phyloP scores from a whole-genome alignment of 2,797 vertebrate species.

The Yasuhikotakia modesta region DNA sequence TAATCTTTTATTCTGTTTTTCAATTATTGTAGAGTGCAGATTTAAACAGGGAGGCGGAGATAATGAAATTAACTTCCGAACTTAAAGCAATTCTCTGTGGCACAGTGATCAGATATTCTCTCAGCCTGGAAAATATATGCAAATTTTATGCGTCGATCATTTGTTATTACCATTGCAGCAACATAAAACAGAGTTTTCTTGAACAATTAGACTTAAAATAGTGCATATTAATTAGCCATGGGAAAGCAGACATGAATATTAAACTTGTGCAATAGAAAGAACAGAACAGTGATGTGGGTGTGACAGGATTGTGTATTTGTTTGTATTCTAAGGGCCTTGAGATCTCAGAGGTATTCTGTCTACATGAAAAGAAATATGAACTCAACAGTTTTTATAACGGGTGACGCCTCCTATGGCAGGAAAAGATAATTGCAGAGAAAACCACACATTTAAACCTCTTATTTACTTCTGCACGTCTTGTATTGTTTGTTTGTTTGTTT shows the following conservation, averaged over 20 bases:
- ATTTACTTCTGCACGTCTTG: conserved; percentile 25
- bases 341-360: conserved; percentile 5
- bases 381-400: conserved; percentile 38
- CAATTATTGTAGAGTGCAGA: conserved; percentile 89
- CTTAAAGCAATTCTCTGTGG: conserved; percentile 93
- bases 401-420: conserved; percentile 16
- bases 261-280: conserved; percentile 76
- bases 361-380: conserved; percentile 34
- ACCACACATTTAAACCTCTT: conserved; percentile 33
- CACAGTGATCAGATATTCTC: conserved; percentile 91
- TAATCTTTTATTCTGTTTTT: conserved; percentile 88
- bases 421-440: conserved; percentile 33
- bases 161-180: conserved; percentile 89
- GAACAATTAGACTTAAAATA: conserved; percentile 92
- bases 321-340: conserved; percentile 65
- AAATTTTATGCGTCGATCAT: conserved; percentile 96
- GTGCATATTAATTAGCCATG: conserved; percentile 88
- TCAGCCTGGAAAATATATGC: conserved; percentile 90
- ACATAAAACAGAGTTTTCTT: conserved; percentile 88
- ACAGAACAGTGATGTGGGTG: conserved; percentile 68
- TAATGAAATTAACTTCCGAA: conserved; percentile 95
- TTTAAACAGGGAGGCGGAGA: conserved; percentile 89
- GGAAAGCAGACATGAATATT: conserved; percentile 76
- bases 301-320: conserved; percentile 71
- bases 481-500: conserved; percentile 20